A percentile compares a stretch with the other conserved stretches of the same genome.
Conservation (phyloP, 2,888 invertebrate genomes). For the Auanema sp. region DNA sequence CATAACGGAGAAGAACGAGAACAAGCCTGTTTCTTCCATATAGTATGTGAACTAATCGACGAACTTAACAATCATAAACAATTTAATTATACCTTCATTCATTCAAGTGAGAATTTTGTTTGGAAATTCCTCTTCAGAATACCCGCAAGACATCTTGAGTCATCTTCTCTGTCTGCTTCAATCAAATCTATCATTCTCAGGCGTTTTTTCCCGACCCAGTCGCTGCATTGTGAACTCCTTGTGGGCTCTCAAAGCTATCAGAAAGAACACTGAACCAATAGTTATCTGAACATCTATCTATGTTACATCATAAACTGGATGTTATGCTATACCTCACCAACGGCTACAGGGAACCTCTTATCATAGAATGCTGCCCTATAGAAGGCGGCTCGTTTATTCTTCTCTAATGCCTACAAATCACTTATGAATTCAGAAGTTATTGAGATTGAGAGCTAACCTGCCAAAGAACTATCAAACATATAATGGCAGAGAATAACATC, state of each 20-base stretch:
- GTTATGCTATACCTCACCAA: not conserved
- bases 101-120: too few species aligned
- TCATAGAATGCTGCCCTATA: not conserved
- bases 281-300: not conserved
- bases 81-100: too few species aligned
- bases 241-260: conserved; percentile 1
- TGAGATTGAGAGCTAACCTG: conserved; percentile 8
- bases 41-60: too few species aligned
- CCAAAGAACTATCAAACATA: conserved; percentile 16
- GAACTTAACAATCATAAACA: too few species aligned
- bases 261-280: conserved; percentile 1
- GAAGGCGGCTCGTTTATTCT: not conserved
- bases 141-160: too few species aligned
- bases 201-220: not conserved
- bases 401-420: not conserved
- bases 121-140: too few species aligned
- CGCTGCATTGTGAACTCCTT: not conserved
- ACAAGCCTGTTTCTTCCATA: too few species aligned
- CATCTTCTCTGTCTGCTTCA: too few species aligned
- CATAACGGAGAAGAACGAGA: too few species aligned
- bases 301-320: not conserved
- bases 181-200: not conserved
- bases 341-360: not conserved
- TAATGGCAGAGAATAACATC: conserved; percentile 12
- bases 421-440: not conserved